These are phyloP conservation scores for Aphaenogaster ashmeadi DNA, from an alignment of 1,140 invertebrate species.

Conservation along the genomic window DNA sequence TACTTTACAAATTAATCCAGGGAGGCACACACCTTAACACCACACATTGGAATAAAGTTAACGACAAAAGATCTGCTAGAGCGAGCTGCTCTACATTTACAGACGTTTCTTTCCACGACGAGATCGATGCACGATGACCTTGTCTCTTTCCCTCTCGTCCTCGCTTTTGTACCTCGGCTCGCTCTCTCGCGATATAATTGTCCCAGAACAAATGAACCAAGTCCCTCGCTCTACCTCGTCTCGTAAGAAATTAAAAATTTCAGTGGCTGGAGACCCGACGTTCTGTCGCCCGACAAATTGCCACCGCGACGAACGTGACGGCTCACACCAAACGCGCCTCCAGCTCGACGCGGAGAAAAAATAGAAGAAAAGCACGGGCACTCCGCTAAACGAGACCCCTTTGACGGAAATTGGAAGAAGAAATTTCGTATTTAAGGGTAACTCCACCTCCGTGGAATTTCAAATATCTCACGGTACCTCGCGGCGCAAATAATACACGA, in stretches of 20 bases:
- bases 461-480: not conserved
- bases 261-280: constrained; percentile 36
- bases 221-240: constrained; percentile 23
- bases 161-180: constrained; percentile 12
- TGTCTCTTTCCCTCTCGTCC: not conserved
- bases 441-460: not conserved
- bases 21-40: not conserved
- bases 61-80: not conserved
- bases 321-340: constrained; percentile 32
- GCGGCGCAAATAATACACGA: not conserved
- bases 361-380: constrained; percentile 5
- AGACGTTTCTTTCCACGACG: not conserved
- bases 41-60: constrained; percentile 4
- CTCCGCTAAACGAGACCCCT: constrained; percentile 44
- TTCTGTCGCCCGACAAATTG: constrained; percentile 65
- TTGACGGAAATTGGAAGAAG: constrained; percentile 40
- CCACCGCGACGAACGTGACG: constrained; percentile 49
- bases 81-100: not conserved
- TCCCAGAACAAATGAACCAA: constrained; percentile 64
- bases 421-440: constrained; percentile 15
- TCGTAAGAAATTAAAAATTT: constrained; percentile 74
- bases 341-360: not conserved
- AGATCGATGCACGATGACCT: not conserved
- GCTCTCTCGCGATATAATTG: constrained; percentile 61
- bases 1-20: not conserved